A percentile compares a stretch with the other conserved stretches of the same genome.
Evolutionary conservation across 2,888 invertebrate genomes (phyloP).

Genomic region (Slavum lentiscoides): DNA sequence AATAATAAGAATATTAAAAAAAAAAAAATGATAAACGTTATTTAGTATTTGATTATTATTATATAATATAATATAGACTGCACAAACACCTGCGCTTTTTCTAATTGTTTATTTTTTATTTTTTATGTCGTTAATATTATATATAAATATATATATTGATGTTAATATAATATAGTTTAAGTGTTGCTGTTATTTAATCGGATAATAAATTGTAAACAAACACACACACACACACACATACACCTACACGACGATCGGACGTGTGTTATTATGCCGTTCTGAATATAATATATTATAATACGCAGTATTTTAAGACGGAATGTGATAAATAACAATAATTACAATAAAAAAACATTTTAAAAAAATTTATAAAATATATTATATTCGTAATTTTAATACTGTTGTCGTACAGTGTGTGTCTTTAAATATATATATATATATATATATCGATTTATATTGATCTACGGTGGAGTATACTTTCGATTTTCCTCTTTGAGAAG

Average conservation of each 20-base stretch:
- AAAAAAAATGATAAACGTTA: slow-evolving; percentile 5
- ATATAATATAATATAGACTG: slow-evolving; percentile 23
- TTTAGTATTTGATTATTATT: slow-evolving; percentile 10
- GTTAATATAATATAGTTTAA: slow-evolving; percentile 36
- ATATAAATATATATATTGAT: slow-evolving; percentile 21
- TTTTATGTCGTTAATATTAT: slow-evolving; percentile 27
- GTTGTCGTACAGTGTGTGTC: slow-evolving; percentile 19
- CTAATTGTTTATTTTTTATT: slow-evolving; percentile 15
- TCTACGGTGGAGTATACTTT: too few species aligned
- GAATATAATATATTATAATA: background rate
- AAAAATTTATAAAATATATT: too few species aligned
- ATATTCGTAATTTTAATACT: slow-evolving; percentile 40
- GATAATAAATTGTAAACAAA: slow-evolving; percentile 21
- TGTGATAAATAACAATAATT: slow-evolving; percentile 52
- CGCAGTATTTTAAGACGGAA: slow-evolving; percentile 11
- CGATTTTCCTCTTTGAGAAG: too few species aligned
- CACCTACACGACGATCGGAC: background rate
- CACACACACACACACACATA: background rate
- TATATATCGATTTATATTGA: too few species aligned
- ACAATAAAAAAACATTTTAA: slow-evolving; percentile 31
- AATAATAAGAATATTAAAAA: too few species aligned
- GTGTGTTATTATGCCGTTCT: slow-evolving; percentile 20
- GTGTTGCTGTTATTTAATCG: slow-evolving; percentile 46
- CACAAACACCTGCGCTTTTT: slow-evolving; percentile 46
- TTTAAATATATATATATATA: too few species aligned